Conservation (phyloP, 1,140 invertebrate genomes). For the Eupeodes corollae region DNA sequence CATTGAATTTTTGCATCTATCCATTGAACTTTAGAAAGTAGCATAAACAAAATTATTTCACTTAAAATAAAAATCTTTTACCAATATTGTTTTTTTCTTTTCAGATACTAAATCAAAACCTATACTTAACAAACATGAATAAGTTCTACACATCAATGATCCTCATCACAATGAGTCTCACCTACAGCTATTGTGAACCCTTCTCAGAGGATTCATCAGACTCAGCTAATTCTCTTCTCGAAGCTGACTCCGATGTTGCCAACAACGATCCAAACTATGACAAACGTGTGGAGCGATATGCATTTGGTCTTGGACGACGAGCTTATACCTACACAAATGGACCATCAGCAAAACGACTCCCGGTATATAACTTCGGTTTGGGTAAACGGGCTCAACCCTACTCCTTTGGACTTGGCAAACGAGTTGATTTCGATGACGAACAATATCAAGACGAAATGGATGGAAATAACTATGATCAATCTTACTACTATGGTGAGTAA, state of each 20-base stretch:
- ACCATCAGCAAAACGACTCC: constrained; percentile 30
- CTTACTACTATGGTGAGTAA: constrained; percentile 4
- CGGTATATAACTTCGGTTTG: constrained; percentile 34
- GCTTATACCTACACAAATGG: constrained; percentile 33
- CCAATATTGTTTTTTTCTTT: too few species aligned
- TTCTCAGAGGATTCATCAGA: neutral
- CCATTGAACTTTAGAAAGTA: too few species aligned
- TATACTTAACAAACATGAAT: too few species aligned
- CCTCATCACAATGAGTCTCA: neutral
- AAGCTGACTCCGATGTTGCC: neutral
- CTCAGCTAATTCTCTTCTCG: constrained; percentile 6
- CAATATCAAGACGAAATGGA: neutral
- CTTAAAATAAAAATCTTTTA: too few species aligned
- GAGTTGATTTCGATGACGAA: constrained; percentile 24
- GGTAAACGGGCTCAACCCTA: constrained; percentile 33
- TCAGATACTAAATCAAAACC: too few species aligned
- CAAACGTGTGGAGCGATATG: constrained; percentile 28
- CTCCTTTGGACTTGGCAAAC: constrained; percentile 35
- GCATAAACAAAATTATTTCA: too few species aligned
- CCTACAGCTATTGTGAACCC: constrained; percentile 8
- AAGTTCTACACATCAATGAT: too few species aligned
- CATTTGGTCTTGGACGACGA: constrained; percentile 29
- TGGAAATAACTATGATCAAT: constrained; percentile 3
- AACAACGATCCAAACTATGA: constrained; percentile 21
- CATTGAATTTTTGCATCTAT: too few species aligned